Evolutionary conservation across 1,140 invertebrate species (phyloP).

Genomic region (Diabrotica undecimpunctata): DNA sequence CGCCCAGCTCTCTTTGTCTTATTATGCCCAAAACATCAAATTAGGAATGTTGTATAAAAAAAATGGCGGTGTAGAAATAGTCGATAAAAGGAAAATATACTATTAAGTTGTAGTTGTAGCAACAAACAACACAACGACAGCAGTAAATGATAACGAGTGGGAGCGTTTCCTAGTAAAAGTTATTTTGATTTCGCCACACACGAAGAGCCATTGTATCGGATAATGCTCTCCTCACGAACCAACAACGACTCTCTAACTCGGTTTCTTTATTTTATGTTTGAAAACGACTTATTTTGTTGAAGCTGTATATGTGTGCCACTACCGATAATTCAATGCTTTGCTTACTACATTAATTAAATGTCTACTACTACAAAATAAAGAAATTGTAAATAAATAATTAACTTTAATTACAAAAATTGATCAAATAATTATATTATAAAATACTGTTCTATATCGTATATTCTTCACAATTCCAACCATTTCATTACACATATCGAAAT

Average conservation of each 20-base stretch:
- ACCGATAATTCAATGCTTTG: too few relatives aligned
- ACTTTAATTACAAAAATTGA: too few relatives aligned
- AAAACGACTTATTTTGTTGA: neutral
- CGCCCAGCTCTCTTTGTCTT: too few relatives aligned
- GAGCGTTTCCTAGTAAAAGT: conserved; percentile 2
- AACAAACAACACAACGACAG: conserved; percentile 2
- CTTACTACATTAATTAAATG: too few relatives aligned
- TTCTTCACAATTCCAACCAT: too few relatives aligned
- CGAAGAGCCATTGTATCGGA: conserved; percentile 1
- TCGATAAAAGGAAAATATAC: conserved; percentile 3
- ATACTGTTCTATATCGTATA: too few relatives aligned
- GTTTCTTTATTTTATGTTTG: neutral
- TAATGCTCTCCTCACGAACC: neutral
- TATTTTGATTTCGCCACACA: conserved; percentile 2
- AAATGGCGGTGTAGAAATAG: neutral
- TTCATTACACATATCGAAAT: too few relatives aligned
- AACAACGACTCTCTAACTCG: neutral
- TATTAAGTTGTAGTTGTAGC: conserved; percentile 3
- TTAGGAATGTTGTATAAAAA: too few relatives aligned
- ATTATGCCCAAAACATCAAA: too few relatives aligned
- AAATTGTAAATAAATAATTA: too few relatives aligned
- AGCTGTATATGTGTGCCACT: neutral
- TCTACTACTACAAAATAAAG: too few relatives aligned
- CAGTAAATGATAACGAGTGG: conserved; percentile 2
- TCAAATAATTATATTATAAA: too few relatives aligned